phyloP scores from a whole-genome alignment of 2,113 vertebrate species.

The Psettodes erumei region DNA sequence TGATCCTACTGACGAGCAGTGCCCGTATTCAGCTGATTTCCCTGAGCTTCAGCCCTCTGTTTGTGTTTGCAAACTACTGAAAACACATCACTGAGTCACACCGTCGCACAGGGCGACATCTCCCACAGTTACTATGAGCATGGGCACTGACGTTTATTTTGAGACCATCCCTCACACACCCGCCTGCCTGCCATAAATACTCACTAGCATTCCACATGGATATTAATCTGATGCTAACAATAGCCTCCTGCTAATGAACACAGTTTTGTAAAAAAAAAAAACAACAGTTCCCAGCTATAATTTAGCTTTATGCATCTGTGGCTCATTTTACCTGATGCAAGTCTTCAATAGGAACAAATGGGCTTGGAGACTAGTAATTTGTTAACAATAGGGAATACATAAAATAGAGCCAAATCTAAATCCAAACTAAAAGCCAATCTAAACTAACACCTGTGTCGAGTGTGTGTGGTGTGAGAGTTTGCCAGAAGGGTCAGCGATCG shows the following conservation, averaged over 20 bases:
- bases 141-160: slow-evolving; percentile 2
- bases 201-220: neutral
- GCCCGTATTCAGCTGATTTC: neutral
- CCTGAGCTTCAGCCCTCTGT: neutral
- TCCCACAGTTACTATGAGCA: neutral
- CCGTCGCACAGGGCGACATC: neutral
- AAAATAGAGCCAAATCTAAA: neutral
- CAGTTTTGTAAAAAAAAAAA: neutral
- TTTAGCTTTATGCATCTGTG: neutral
- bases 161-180: neutral
- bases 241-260: neutral
- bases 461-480: slow-evolving; percentile 12
- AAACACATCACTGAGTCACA: neutral
- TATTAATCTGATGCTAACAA: slow-evolving; percentile 17
- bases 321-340: neutral
- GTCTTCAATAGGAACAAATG: neutral
- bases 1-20: neutral
- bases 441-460: too few relatives aligned
- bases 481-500: slow-evolving; percentile 40
- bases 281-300: neutral
- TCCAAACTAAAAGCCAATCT: too few relatives aligned
- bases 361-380: neutral
- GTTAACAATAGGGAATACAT: neutral
- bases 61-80: neutral
- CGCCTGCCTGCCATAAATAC: neutral